Evolutionary conservation across 2,888 invertebrate genomes (phyloP).

Genomic region (Eupithecia pulchellata): DNA sequence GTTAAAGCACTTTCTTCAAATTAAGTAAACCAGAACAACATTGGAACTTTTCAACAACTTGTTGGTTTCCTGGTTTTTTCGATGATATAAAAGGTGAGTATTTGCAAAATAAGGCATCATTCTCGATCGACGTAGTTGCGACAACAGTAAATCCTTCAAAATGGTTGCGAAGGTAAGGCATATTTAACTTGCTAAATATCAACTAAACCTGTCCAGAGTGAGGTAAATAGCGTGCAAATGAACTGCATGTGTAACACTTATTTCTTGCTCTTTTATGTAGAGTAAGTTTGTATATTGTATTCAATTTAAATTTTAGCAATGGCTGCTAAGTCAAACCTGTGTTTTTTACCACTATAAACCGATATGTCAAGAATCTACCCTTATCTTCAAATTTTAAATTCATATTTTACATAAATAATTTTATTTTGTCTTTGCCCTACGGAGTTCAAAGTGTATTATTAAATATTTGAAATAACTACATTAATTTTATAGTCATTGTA

Average conservation of each 20-base stretch:
- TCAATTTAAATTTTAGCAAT: background rate
- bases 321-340: too few species aligned
- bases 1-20: slow-evolving; percentile 23
- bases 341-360: too few species aligned
- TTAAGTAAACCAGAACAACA: slow-evolving; percentile 34
- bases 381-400: too few species aligned
- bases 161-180: slow-evolving; percentile 73
- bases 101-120: slow-evolving; percentile 49
- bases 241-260: background rate
- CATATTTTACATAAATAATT: too few species aligned
- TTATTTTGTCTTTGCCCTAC: too few species aligned
- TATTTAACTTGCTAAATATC: slow-evolving; percentile 7
- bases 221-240: background rate
- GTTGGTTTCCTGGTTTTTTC: slow-evolving; percentile 52
- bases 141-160: slow-evolving; percentile 53
- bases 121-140: slow-evolving; percentile 64
- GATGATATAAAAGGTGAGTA: slow-evolving; percentile 58
- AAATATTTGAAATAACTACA: too few species aligned
- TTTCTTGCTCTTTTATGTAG: background rate
- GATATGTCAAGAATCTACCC: too few species aligned
- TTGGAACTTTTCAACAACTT: slow-evolving; percentile 25
- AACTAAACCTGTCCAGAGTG: slow-evolving; percentile 15
- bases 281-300: background rate
- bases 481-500: too few species aligned
- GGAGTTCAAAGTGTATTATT: too few species aligned